A percentile compares a stretch with the other conserved stretches of the same genome.
These are phyloP conservation scores for Ophion slaviceki DNA, from an alignment of 2,888 invertebrate genomes.

Conservation along the genomic window DNA sequence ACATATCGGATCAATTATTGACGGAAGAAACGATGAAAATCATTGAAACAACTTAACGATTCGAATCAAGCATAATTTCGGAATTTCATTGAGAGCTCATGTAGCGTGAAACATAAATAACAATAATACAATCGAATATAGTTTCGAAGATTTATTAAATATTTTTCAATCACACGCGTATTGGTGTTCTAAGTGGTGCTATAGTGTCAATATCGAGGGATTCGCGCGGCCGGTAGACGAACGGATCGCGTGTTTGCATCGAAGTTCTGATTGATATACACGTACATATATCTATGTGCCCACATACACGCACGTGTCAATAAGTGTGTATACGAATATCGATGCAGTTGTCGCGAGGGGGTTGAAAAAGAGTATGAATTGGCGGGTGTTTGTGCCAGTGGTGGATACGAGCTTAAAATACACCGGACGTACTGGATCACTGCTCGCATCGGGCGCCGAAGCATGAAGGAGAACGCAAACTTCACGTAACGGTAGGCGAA, in stretches of 20 bases:
- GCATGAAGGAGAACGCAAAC: constrained; percentile 78
- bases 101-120: background rate
- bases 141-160: no score
- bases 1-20: background rate
- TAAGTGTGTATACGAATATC: constrained; percentile 8
- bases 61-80: background rate
- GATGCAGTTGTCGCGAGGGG: constrained; percentile 17
- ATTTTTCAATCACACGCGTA: constrained; percentile 25
- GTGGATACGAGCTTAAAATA: constrained; percentile 63
- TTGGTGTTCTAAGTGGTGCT: constrained; percentile 41
- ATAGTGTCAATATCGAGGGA: constrained; percentile 37
- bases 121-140: background rate
- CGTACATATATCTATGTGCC: background rate
- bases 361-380: constrained; percentile 63
- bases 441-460: constrained; percentile 75
- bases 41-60: background rate
- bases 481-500: constrained; percentile 78
- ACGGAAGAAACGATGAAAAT: background rate
- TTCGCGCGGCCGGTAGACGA: background rate
- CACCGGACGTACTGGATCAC: constrained; percentile 71
- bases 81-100: background rate
- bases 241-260: constrained; percentile 29
- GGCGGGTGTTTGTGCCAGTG: constrained; percentile 61
- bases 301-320: background rate
- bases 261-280: constrained; percentile 13